A percentile compares a stretch with the other conserved stretches of the same genome.
Evolutionary conservation across 2,113 vertebrate genomes (phyloP).

Genomic region (Urocynchramus pylzowi): DNA sequence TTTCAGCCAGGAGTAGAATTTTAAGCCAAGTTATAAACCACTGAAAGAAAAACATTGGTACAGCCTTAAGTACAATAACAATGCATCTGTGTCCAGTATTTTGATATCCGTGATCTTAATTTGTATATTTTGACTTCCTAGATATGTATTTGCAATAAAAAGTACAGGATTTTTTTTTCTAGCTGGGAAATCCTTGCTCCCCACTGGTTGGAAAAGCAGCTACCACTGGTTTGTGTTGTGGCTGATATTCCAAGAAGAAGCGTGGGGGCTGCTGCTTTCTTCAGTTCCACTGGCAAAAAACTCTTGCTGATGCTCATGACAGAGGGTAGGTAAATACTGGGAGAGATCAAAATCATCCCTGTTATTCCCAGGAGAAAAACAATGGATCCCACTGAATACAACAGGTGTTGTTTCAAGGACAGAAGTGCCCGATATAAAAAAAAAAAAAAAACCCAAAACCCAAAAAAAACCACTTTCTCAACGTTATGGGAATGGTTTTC

Average conservation of each 20-base stretch:
- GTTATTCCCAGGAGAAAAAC: neutral
- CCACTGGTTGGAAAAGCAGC: neutral
- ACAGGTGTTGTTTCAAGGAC: neutral
- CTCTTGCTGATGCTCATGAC: neutral
- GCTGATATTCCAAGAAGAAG: neutral
- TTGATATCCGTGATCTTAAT: conserved; percentile 15
- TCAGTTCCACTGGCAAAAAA: neutral
- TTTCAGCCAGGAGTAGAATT: conserved; percentile 38
- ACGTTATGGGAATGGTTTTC: neutral
- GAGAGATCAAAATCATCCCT: neutral
- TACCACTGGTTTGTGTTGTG: neutral
- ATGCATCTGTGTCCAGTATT: conserved; percentile 14
- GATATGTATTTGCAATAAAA: neutral
- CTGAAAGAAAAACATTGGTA: conserved; percentile 45
- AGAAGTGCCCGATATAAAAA: neutral
- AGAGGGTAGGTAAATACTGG: neutral
- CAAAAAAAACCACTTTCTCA: neutral
- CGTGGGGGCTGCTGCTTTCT: neutral
- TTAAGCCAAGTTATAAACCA: conserved; percentile 46
- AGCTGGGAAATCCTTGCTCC: neutral
- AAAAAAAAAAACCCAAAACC: neutral
- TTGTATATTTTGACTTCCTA: conserved; percentile 20
- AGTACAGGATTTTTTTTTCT: neutral
- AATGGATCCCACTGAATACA: neutral
- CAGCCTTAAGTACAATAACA: conserved; percentile 24